Conservation (phyloP, 2,113 vertebrate species). For the Cottus gobio region DNA sequence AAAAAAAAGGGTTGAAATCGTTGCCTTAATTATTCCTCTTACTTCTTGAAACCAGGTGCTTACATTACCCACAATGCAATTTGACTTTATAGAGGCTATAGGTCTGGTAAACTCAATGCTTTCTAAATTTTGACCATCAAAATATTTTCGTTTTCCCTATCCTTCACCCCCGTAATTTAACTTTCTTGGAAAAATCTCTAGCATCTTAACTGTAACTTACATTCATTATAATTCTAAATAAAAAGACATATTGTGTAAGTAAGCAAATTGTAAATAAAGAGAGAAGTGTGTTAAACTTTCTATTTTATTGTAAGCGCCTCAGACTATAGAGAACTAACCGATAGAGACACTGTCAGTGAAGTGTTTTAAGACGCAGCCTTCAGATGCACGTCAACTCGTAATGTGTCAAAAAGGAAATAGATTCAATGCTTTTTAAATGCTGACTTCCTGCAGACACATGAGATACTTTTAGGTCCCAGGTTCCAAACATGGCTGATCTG, state of each 20-base stretch:
- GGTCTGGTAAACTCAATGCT: background rate
- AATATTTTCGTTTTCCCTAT: background rate
- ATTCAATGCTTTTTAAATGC: background rate
- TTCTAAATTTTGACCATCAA: background rate
- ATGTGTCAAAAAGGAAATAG: background rate
- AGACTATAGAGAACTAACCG: background rate
- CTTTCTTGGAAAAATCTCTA: background rate
- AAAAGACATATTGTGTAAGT: background rate
- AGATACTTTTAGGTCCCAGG: constrained; percentile 26
- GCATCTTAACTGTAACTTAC: background rate
- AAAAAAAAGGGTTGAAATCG: no score
- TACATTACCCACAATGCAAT: constrained; percentile 2
- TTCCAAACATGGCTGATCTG: constrained; percentile 58
- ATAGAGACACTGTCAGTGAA: background rate
- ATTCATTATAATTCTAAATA: background rate
- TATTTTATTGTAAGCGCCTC: background rate
- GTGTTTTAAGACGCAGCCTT: background rate
- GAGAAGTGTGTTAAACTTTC: background rate
- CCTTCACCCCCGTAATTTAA: background rate
- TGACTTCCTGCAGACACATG: background rate
- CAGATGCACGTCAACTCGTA: background rate
- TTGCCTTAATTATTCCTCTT: background rate
- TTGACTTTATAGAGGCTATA: background rate
- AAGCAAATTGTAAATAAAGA: background rate
- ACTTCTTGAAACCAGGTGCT: background rate